Percentiles rank a stretch among this genome's conserved stretches.
phyloP scores from a whole-genome alignment of 1,140 invertebrate species.

The Drosophila melanica region DNA sequence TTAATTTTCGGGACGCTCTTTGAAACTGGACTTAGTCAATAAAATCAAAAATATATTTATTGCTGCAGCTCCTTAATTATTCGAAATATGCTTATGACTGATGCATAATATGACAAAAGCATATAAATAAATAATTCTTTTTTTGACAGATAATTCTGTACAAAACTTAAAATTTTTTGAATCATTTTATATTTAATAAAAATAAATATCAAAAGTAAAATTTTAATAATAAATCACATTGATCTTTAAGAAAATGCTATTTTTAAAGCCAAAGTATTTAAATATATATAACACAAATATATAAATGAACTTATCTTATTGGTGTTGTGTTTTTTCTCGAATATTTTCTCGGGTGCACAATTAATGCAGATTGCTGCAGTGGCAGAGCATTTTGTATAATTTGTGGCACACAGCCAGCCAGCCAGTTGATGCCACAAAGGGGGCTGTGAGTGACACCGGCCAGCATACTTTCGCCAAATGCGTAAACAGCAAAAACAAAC shows the following conservation, averaged over 20 bases:
- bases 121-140: too few relatives aligned
- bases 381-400: not conserved
- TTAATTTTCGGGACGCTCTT: too few relatives aligned
- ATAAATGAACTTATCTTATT: not conserved
- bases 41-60: too few relatives aligned
- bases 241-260: too few relatives aligned
- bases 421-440: not conserved
- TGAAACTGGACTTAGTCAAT: too few relatives aligned
- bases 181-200: not conserved
- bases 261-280: not conserved
- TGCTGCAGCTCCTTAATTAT: too few relatives aligned
- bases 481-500: conserved; percentile 13
- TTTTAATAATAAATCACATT: too few relatives aligned
- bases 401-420: not conserved
- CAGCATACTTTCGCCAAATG: conserved; percentile 65
- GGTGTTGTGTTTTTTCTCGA: conserved; percentile 4
- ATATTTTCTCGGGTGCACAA: not conserved
- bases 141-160: too few relatives aligned
- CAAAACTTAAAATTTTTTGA: not conserved
- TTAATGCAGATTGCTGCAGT: not conserved
- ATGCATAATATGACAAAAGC: too few relatives aligned
- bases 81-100: too few relatives aligned
- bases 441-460: conserved; percentile 7
- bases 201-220: too few relatives aligned
- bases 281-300: too few relatives aligned